These are phyloP conservation scores for Cecropterus lyciades DNA, from an alignment of 1,140 invertebrate species.

Conservation along the genomic window DNA sequence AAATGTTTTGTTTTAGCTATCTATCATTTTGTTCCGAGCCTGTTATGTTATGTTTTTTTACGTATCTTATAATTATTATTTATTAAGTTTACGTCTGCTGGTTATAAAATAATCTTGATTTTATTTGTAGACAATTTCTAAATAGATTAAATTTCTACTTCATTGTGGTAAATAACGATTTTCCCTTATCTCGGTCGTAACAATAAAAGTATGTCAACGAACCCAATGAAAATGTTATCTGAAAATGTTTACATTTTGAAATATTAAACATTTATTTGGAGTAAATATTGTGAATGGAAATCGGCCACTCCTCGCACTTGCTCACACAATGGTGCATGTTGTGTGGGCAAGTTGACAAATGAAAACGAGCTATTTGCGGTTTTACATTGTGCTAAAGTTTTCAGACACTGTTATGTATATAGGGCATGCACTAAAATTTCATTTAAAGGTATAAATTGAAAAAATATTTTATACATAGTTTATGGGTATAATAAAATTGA, in stretches of 20 bases:
- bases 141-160: neutral
- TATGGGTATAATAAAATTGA: no score
- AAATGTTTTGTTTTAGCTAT: no score
- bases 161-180: constrained; percentile 37
- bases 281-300: constrained; percentile 54
- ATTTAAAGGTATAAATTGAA: no score
- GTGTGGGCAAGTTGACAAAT: constrained; percentile 61
- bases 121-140: no score
- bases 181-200: constrained; percentile 53
- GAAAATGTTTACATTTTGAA: constrained; percentile 59
- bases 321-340: constrained; percentile 49
- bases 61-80: no score
- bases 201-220: constrained; percentile 44
- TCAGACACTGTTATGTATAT: neutral
- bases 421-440: neutral
- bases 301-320: constrained; percentile 56
- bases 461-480: no score
- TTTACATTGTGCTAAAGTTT: neutral
- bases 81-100: no score
- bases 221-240: constrained; percentile 57
- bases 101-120: no score
- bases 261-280: constrained; percentile 55
- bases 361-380: constrained; percentile 48
- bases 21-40: no score
- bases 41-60: no score